These are phyloP conservation scores for Oryzias woworae DNA, from an alignment of 2,113 vertebrate genomes.

Conservation along the genomic window DNA sequence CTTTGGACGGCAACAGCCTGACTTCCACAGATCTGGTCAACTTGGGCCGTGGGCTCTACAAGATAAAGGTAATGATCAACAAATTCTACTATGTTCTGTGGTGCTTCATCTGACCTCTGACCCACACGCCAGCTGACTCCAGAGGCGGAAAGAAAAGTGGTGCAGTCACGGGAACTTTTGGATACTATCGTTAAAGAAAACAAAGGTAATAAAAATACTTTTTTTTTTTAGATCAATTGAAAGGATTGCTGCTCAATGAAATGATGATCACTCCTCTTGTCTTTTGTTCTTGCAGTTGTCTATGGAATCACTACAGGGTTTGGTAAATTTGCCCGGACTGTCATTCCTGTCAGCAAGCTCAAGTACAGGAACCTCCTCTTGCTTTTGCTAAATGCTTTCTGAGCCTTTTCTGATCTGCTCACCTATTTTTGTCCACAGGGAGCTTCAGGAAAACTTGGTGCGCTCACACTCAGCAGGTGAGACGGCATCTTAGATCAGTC, in stretches of 20 bases:
- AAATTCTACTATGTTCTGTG: slow-evolving; percentile 4
- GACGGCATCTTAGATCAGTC: not conserved
- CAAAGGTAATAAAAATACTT: slow-evolving; percentile 81
- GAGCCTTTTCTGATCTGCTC: slow-evolving; percentile 1
- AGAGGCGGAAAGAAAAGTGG: slow-evolving; percentile 86
- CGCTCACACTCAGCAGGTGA: slow-evolving; percentile 97
- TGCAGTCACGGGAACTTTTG: slow-evolving; percentile 88
- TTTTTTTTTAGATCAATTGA: not conserved
- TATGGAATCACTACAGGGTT: slow-evolving; percentile 98
- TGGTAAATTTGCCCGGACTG: slow-evolving; percentile 95
- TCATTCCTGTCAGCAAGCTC: slow-evolving; percentile 91
- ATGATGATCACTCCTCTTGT: not conserved
- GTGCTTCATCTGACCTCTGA: slow-evolving; percentile 31
- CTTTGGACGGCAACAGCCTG: slow-evolving; percentile 89
- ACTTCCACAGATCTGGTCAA: slow-evolving; percentile 88
- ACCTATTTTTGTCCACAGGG: slow-evolving; percentile 75
- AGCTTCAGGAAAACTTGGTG: slow-evolving; percentile 95
- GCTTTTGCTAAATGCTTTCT: not conserved
- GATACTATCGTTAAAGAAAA: slow-evolving; percentile 92
- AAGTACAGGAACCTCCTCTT: slow-evolving; percentile 75
- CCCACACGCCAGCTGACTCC: slow-evolving; percentile 81
- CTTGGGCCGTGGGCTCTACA: slow-evolving; percentile 89
- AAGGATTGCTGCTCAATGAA: not conserved
- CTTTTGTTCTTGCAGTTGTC: slow-evolving; percentile 82
- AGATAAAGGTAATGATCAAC: slow-evolving; percentile 88